Percentiles rank a stretch among this genome's conserved stretches.
Evolutionary conservation across 2,797 vertebrate species (phyloP).

Genomic region (Okamejei kenojei): DNA sequence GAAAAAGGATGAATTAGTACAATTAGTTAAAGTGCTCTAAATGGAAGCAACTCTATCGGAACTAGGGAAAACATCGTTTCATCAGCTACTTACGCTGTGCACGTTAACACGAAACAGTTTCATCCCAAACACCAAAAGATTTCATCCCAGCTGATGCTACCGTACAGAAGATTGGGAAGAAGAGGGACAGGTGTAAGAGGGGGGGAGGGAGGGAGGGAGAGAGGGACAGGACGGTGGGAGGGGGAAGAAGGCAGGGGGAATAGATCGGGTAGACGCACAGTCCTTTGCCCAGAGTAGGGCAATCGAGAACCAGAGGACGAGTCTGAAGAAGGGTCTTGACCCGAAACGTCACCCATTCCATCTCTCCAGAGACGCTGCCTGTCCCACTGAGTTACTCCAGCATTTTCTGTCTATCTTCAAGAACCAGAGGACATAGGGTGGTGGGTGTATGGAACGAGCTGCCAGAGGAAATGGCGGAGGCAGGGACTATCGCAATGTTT

Average conservation of each 20-base stretch:
- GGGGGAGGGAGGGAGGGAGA: not conserved
- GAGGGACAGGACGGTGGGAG: not conserved
- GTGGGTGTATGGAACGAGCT: too few relatives aligned
- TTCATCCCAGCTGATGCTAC: not conserved
- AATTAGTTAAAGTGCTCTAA: slow-evolving; percentile 47
- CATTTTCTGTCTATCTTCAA: too few relatives aligned
- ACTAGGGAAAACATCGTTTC: not conserved
- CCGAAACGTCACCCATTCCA: too few relatives aligned
- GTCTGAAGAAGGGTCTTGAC: too few relatives aligned
- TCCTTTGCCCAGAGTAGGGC: too few relatives aligned
- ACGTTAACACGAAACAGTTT: not conserved
- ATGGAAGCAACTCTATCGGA: slow-evolving; percentile 35
- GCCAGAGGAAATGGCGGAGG: too few relatives aligned
- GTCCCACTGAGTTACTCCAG: too few relatives aligned
- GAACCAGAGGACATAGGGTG: too few relatives aligned
- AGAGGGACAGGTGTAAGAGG: not conserved
- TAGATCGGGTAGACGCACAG: too few relatives aligned
- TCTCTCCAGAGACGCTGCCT: too few relatives aligned
- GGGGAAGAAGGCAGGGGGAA: slow-evolving; percentile 33
- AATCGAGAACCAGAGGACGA: too few relatives aligned
- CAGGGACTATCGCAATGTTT: too few relatives aligned
- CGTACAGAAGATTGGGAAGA: slow-evolving; percentile 26
- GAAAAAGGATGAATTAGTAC: slow-evolving; percentile 39
- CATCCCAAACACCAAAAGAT: not conserved
- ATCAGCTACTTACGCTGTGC: not conserved